Evolutionary conservation across 2,113 vertebrate genomes (phyloP).

Genomic region (Megatriorchis doriae): DNA sequence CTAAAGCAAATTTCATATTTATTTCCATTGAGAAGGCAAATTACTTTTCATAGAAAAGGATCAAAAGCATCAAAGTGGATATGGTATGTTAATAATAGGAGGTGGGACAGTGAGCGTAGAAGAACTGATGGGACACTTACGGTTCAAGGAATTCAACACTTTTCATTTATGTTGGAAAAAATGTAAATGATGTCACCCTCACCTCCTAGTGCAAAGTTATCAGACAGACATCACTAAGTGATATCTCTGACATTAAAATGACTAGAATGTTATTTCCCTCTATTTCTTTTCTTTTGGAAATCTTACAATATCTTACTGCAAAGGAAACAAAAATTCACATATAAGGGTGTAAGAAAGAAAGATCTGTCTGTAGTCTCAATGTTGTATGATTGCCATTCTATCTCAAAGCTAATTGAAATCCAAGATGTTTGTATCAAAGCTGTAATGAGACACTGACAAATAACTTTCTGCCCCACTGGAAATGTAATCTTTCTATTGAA

Average conservation of each 20-base stretch:
- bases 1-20: constrained; percentile 63
- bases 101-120: constrained; percentile 47
- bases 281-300: constrained; percentile 54
- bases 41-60: constrained; percentile 63
- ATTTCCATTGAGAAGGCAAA: constrained; percentile 71
- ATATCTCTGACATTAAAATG: constrained; percentile 63
- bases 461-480: constrained; percentile 78
- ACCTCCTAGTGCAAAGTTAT: constrained; percentile 68
- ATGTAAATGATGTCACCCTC: constrained; percentile 73
- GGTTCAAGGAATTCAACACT: constrained; percentile 61
- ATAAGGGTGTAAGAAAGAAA: constrained; percentile 54
- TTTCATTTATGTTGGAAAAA: constrained; percentile 66
- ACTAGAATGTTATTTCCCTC: constrained; percentile 60
- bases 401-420: constrained; percentile 73
- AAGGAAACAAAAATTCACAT: constrained; percentile 5
- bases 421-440: constrained; percentile 65
- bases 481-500: constrained; percentile 75
- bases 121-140: constrained; percentile 66
- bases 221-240: constrained; percentile 43
- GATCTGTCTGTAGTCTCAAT: constrained; percentile 7
- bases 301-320: constrained; percentile 44
- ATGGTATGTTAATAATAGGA: constrained; percentile 66
- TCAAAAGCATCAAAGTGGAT: constrained; percentile 58
- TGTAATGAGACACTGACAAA: constrained; percentile 75
- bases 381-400: constrained; percentile 56